Percentiles rank a stretch among this genome's conserved stretches.
These are phyloP conservation scores for Actinia tenebrosa DNA, from an alignment of 64 coral and sea anemone species.

Conservation along the genomic window DNA sequence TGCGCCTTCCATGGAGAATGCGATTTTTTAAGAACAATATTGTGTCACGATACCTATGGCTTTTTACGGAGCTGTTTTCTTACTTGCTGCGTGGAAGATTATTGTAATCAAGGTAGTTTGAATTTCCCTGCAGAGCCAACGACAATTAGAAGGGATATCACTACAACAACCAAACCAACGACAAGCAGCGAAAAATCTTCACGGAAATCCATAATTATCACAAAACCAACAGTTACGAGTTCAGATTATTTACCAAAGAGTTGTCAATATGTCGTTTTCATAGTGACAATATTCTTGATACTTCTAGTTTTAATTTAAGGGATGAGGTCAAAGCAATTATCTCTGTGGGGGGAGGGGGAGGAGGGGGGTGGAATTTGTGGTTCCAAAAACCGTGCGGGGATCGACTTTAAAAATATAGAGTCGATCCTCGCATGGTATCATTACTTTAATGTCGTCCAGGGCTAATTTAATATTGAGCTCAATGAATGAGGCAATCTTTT, in stretches of 20 bases:
- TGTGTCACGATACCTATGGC: not conserved
- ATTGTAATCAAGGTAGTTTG: slow-evolving; percentile 5
- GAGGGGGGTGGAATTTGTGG: no score
- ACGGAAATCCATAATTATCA: not conserved
- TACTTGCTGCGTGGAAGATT: not conserved
- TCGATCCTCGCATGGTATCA: no score
- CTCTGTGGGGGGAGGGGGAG: no score
- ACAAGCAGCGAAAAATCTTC: not conserved
- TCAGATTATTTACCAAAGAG: not conserved
- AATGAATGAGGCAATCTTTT: no score
- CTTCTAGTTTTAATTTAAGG: not conserved
- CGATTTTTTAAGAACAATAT: slow-evolving; percentile 5
- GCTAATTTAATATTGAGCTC: no score
- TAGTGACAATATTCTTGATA: not conserved
- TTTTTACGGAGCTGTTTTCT: slow-evolving; percentile 5
- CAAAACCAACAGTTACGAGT: not conserved
- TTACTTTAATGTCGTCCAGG: no score
- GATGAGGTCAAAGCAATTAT: no score
- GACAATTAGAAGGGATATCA: not conserved
- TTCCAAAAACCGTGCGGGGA: no score
- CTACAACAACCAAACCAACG: not conserved
- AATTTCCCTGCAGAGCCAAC: not conserved
- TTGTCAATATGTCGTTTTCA: not conserved
- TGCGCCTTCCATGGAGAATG: not conserved
- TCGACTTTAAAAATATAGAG: no score